phyloP scores from a whole-genome alignment of 2,113 vertebrate species.

The Coracopsis vasa region DNA sequence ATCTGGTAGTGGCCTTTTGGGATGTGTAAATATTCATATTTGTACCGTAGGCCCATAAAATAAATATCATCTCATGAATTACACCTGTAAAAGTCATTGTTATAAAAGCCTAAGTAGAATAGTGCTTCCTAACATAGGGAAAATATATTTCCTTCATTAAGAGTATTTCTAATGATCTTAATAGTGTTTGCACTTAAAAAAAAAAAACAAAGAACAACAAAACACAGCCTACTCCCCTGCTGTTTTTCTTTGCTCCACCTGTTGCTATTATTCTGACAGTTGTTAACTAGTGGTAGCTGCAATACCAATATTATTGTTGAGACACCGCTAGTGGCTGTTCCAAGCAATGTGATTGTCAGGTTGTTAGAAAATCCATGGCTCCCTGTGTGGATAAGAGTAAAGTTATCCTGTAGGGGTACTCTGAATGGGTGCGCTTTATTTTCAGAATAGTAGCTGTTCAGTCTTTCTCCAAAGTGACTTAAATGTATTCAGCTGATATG shows the following conservation, averaged over 20 bases:
- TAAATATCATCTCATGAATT: background rate
- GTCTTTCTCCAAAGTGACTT: background rate
- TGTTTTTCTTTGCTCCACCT: background rate
- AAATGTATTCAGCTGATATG: background rate
- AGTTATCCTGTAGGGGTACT: background rate
- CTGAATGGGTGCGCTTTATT: background rate
- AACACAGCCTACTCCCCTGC: background rate
- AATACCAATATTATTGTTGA: background rate
- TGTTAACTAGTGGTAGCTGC: background rate
- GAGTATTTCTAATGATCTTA: background rate
- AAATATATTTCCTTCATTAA: background rate
- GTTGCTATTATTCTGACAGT: background rate
- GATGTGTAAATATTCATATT: background rate
- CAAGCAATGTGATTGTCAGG: background rate
- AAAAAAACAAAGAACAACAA: too few species aligned
- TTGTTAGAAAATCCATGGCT: background rate
- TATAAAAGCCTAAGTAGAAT: background rate
- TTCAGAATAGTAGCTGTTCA: background rate
- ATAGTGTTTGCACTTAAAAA: background rate
- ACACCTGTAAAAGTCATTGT: background rate
- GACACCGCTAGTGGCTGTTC: background rate
- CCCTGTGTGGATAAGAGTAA: background rate
- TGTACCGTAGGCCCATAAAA: background rate
- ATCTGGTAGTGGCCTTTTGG: background rate
- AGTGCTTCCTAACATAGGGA: background rate